A percentile compares a stretch with the other conserved stretches of the same genome.
These are phyloP conservation scores for Mormoops blainvillei DNA, from an alignment of 2,113 vertebrate genomes.

Conservation along the genomic window DNA sequence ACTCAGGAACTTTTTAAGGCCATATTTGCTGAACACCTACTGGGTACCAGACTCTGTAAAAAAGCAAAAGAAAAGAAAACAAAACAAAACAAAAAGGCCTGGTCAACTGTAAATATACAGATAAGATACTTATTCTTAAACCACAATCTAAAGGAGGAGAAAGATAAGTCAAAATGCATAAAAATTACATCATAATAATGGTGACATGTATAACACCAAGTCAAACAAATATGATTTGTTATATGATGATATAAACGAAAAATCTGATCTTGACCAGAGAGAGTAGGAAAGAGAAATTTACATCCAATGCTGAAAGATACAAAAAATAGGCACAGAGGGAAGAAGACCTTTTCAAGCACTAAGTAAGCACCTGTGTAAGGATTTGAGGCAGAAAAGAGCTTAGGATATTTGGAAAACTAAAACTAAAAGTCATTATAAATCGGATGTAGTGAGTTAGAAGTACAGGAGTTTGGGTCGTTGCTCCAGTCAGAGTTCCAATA, in stretches of 20 bases:
- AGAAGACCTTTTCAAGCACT: background rate
- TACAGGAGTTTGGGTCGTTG: background rate
- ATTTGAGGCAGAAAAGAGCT: background rate
- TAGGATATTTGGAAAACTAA: background rate
- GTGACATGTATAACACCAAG: background rate
- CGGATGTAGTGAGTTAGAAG: background rate
- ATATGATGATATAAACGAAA: background rate
- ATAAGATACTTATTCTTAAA: background rate
- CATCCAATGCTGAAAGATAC: background rate
- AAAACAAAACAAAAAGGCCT: background rate
- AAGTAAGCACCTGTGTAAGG: background rate
- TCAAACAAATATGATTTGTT: background rate
- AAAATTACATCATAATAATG: background rate
- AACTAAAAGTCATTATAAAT: background rate
- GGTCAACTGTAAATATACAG: background rate
- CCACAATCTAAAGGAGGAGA: background rate
- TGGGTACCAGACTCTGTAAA: background rate
- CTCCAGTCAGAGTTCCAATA: background rate
- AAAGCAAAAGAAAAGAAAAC: too few relatives aligned
- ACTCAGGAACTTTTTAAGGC: background rate
- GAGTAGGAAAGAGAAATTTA: background rate
- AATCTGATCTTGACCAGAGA: background rate
- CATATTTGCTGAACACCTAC: background rate
- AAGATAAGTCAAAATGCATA: background rate
- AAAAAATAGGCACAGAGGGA: accelerated